phyloP scores from a whole-genome alignment of 1,140 invertebrate genomes.

The Patella vulgata region DNA sequence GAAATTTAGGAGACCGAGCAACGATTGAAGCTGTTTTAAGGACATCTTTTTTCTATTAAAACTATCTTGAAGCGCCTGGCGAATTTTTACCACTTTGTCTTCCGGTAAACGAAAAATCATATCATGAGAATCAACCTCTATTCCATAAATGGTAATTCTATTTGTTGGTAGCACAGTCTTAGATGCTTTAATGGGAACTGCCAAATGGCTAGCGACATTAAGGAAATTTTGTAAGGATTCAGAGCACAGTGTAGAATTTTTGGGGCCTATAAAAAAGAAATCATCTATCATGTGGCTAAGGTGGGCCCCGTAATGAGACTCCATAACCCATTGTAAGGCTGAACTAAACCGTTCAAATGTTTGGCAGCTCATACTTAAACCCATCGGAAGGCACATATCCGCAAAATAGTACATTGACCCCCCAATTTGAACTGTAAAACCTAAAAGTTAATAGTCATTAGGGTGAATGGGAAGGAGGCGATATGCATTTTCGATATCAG shows the following conservation, averaged over 20 bases:
- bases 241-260: conserved; percentile 2
- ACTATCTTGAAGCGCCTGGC: too few species aligned
- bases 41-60: too few species aligned
- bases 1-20: conserved; percentile 24
- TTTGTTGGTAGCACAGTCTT: conserved; percentile 23
- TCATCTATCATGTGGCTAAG: conserved; percentile 32
- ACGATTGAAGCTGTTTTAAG: too few species aligned
- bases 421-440: not conserved
- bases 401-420: conserved; percentile 12
- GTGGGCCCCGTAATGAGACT: not conserved
- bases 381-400: conserved; percentile 33
- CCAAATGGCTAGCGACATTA: not conserved
- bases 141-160: conserved; percentile 23
- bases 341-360: conserved; percentile 29
- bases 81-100: conserved; percentile 21
- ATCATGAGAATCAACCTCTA: conserved; percentile 19
- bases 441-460: not conserved
- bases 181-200: conserved; percentile 16
- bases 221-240: conserved; percentile 8
- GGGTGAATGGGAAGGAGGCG: not conserved
- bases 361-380: conserved; percentile 24
- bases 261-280: conserved; percentile 25
- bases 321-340: conserved; percentile 25
- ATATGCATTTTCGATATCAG: too few species aligned
- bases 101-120: conserved; percentile 19